Base-by-base conservation (phyloP, 2,888 invertebrate genomes). In the Drosophila neonasuta region DNA sequence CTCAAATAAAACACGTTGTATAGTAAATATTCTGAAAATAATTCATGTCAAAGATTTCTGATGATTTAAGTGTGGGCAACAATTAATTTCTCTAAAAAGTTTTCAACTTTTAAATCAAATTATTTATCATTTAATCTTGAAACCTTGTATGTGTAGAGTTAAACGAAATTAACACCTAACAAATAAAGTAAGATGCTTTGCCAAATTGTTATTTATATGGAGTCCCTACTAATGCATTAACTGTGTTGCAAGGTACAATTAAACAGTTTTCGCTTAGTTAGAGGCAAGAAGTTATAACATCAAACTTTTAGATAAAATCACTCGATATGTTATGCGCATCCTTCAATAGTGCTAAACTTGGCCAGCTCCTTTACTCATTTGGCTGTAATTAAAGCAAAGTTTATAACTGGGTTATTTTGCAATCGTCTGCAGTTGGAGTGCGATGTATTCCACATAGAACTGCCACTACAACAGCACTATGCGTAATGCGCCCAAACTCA, bases 401-500 rank as follows among this genome's bases (percentile, higher is more conserved):
- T 52, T 52, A 24, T 54, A 70, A 55, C 58, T 58, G 8, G 50
- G 50, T 55, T 54, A 39, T 24, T 32, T 20, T 32, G 11, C 20
- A 48, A 34, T 24, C 24, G 29, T 4, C 32, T 9, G 32, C 32
- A 32, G 32, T 10, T 32, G 9, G 32, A 32, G 32, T 32, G 36
- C 11, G 34, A 4, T n/a, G n/a, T 30, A 49, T 49, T 20, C 17
- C 20, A 51, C 30, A 34, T 8, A 13, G 10, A 50, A 15, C 17
- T 49, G n/a, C 6, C 34, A 52, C 54, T 42, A 56, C 11, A 45
- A 34, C 24, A 20, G 13, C 20, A 15, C 24, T 32, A 42, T 45
- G 29, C 50, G 50, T 48, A 68, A 54, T 56, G 39, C 41, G 17
- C 45, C 34, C 54, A 58, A 57, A 48, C 54, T 62, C 50, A 15